A percentile compares a stretch with the other conserved stretches of the same genome.
Conservation (phyloP, 2,888 invertebrate species). For the Spialia ferax region DNA sequence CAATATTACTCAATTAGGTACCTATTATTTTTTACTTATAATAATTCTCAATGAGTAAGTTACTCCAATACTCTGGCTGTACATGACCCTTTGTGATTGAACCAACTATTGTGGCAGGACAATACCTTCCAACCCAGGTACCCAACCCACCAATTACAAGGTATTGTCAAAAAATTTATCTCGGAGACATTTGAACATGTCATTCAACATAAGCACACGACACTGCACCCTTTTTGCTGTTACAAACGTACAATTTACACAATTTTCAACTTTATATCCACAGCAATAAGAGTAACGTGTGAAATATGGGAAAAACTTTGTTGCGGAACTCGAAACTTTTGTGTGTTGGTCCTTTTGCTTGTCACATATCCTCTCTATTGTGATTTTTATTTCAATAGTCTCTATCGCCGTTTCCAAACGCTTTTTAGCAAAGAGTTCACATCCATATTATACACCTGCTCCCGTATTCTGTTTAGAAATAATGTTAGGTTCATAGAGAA, state of each 20-base stretch:
- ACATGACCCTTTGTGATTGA: constrained; percentile 63
- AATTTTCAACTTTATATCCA: constrained; percentile 52
- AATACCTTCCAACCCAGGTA: constrained; percentile 82
- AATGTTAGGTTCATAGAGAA: constrained; percentile 26
- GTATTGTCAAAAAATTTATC: constrained; percentile 79
- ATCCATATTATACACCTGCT: constrained; percentile 74
- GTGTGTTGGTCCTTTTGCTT: constrained; percentile 77
- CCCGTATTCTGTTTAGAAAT: constrained; percentile 55
- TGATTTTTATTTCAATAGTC: constrained; percentile 75
- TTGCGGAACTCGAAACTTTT: constrained; percentile 71
- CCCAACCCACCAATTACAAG: constrained; percentile 85
- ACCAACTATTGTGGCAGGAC: constrained; percentile 59
- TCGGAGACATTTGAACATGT: constrained; percentile 83
- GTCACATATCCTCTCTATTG: constrained; percentile 85
- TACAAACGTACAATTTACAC: constrained; percentile 18
- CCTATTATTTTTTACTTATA: constrained; percentile 38
- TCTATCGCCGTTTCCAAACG: constrained; percentile 67
- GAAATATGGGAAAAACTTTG: constrained; percentile 50
- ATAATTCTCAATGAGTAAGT: constrained; percentile 66
- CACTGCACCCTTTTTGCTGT: constrained; percentile 44
- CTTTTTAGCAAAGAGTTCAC: constrained; percentile 62
- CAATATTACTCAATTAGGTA: constrained; percentile 33
- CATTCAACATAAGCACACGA: constrained; percentile 63
- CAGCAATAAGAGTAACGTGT: constrained; percentile 37
- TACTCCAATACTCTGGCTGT: constrained; percentile 73